Evolutionary conservation across 2,113 vertebrate genomes (phyloP).

Genomic region (Hippotragus niger): DNA sequence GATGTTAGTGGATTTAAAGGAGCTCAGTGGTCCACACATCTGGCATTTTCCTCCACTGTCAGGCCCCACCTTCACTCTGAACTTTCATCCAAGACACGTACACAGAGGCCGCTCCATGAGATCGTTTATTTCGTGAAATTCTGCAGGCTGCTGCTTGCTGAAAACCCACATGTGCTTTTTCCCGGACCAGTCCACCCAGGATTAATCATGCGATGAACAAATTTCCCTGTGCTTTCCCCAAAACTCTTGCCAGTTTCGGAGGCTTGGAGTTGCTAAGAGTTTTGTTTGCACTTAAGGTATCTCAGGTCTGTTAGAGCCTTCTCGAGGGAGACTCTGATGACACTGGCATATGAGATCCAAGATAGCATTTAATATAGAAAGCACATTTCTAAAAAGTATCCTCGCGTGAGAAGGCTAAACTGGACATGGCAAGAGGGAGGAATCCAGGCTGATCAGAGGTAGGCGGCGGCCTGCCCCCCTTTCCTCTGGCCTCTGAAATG

Average conservation of each 20-base stretch:
- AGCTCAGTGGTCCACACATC: neutral
- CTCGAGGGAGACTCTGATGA: neutral
- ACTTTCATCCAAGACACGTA: neutral
- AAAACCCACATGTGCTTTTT: conserved; percentile 32
- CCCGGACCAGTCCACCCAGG: conserved; percentile 35
- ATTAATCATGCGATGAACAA: conserved; percentile 53
- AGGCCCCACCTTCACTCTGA: conserved; percentile 10
- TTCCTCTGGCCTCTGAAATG: neutral
- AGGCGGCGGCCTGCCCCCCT: rapidly evolving
- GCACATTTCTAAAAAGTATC: neutral
- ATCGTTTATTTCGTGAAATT: neutral
- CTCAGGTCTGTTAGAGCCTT: neutral
- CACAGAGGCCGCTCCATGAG: neutral
- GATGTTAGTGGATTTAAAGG: neutral
- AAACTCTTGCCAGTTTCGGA: conserved; percentile 54
- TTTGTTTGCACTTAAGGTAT: neutral
- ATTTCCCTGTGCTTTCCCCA: conserved; percentile 66
- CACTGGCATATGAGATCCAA: neutral
- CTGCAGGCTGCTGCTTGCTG: conserved; percentile 4
- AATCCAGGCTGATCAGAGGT: neutral
- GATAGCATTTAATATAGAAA: neutral
- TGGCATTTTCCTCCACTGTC: neutral
- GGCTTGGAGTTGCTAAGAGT: neutral
- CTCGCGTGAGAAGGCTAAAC: neutral
- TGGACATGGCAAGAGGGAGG: neutral